These are phyloP conservation scores for Steinernema hermaphroditum DNA, from an alignment of 2,888 invertebrate genomes.

Conservation along the genomic window DNA sequence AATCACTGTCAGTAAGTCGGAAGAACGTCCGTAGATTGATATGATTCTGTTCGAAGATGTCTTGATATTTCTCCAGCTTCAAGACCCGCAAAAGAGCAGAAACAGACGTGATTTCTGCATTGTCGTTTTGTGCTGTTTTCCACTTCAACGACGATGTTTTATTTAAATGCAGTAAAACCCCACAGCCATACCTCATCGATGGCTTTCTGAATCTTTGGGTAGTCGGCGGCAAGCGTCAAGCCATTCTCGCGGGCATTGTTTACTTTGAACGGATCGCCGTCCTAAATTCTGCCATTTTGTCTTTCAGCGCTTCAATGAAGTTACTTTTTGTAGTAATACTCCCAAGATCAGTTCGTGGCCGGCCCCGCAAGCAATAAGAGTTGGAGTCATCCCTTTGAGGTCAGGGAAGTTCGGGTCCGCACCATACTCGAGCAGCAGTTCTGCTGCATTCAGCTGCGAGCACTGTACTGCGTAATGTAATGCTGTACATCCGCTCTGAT, in stretches of 20 bases:
- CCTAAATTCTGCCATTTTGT: slow-evolving; percentile 60
- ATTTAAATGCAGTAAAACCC: too few relatives aligned
- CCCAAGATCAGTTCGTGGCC: slow-evolving; percentile 54
- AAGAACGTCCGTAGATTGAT: background rate
- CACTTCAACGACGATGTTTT: background rate
- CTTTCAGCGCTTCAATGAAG: background rate
- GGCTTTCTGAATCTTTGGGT: slow-evolving; percentile 38
- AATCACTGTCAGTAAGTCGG: slow-evolving; percentile 5
- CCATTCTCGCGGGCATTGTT: slow-evolving; percentile 56
- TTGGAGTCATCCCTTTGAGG: slow-evolving; percentile 51
- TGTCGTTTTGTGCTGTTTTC: slow-evolving; percentile 22
- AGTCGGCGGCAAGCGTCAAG: slow-evolving; percentile 46
- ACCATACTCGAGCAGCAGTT: slow-evolving; percentile 60
- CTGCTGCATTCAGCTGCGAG: slow-evolving; percentile 43
- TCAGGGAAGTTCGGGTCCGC: slow-evolving; percentile 55
- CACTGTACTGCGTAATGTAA: slow-evolving; percentile 60
- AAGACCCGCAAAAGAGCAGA: slow-evolving; percentile 1
- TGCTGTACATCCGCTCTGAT: slow-evolving; percentile 67
- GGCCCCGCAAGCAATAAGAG: slow-evolving; percentile 53
- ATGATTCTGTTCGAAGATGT: background rate
- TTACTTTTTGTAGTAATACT: slow-evolving; percentile 45
- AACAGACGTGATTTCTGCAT: slow-evolving; percentile 2
- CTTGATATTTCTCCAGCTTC: slow-evolving; percentile 19
- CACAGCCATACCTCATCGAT: background rate
- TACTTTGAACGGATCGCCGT: slow-evolving; percentile 49